Percentiles rank a stretch among this genome's conserved stretches.
Conservation (phyloP, 2,888 invertebrate species). For the Oegoconia quadripuncta region DNA sequence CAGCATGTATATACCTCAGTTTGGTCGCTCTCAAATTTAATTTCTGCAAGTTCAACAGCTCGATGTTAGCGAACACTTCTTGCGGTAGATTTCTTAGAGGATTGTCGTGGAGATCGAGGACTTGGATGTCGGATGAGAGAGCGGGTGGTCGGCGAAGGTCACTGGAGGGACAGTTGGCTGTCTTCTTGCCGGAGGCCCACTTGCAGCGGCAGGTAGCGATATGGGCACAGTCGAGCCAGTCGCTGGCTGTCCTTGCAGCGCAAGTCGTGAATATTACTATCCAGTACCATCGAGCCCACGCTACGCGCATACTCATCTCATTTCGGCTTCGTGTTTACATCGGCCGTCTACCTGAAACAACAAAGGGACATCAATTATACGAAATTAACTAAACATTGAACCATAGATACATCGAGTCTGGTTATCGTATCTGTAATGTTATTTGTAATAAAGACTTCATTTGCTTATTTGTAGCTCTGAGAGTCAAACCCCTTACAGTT, state of each 20-base stretch:
- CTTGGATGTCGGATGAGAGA: slow-evolving; percentile 78
- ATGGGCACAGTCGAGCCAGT: slow-evolving; percentile 93
- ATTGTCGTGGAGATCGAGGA: slow-evolving; percentile 90
- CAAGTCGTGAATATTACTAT: slow-evolving; percentile 73
- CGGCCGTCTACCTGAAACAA: slow-evolving; percentile 75
- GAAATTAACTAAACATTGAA: slow-evolving; percentile 47
- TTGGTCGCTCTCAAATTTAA: slow-evolving; percentile 88
- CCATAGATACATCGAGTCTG: slow-evolving; percentile 32
- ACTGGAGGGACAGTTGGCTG: slow-evolving; percentile 90
- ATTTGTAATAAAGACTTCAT: slow-evolving; percentile 9
- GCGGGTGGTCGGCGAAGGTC: slow-evolving; percentile 88
- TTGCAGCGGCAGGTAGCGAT: slow-evolving; percentile 92
- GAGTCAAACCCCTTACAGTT: slow-evolving; percentile 9
- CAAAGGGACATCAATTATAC: slow-evolving; percentile 48
- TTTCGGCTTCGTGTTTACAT: slow-evolving; percentile 72
- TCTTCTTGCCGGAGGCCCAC: slow-evolving; percentile 95
- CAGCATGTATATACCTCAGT: slow-evolving; percentile 86
- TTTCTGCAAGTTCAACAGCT: slow-evolving; percentile 90
- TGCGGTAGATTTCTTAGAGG: slow-evolving; percentile 85
- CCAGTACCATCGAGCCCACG: slow-evolving; percentile 77
- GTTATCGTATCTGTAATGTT: slow-evolving; percentile 19
- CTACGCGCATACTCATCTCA: slow-evolving; percentile 79
- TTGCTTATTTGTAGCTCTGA: slow-evolving; percentile 7
- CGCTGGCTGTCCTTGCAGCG: slow-evolving; percentile 76
- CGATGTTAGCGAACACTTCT: slow-evolving; percentile 88